phyloP scores from a whole-genome alignment of 2,888 invertebrate genomes.

The Trichacis sp. region DNA sequence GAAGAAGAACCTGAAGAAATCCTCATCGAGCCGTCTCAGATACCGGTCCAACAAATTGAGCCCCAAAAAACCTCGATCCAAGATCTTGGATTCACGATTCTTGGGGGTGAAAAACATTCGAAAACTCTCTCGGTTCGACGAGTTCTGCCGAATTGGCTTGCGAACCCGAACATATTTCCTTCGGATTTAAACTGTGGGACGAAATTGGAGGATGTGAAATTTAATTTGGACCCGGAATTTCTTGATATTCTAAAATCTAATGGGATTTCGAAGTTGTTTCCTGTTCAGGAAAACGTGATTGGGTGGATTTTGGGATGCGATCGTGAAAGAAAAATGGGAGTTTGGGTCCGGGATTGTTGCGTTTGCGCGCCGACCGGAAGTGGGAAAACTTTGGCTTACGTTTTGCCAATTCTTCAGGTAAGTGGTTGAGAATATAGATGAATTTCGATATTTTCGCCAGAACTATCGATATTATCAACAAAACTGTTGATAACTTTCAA shows the following conservation, averaged over 20 bases:
- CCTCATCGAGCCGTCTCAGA: neutral
- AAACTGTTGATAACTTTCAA: too few species aligned
- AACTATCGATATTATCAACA: too few species aligned
- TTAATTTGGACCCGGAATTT: slow-evolving; percentile 75
- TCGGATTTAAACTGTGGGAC: slow-evolving; percentile 74
- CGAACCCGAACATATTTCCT: slow-evolving; percentile 83
- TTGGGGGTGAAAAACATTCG: slow-evolving; percentile 63
- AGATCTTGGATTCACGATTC: slow-evolving; percentile 57
- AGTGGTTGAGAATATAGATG: too few species aligned
- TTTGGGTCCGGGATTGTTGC: slow-evolving; percentile 89
- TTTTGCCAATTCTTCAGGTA: slow-evolving; percentile 81
- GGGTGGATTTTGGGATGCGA: slow-evolving; percentile 80
- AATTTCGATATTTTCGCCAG: too few species aligned
- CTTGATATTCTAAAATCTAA: slow-evolving; percentile 76
- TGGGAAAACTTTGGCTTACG: slow-evolving; percentile 96
- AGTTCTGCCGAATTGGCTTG: slow-evolving; percentile 89
- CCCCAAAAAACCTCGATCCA: neutral
- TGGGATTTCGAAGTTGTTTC: slow-evolving; percentile 84
- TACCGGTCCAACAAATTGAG: slow-evolving; percentile 17
- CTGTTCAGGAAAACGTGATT: slow-evolving; percentile 84
- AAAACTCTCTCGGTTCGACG: slow-evolving; percentile 73
- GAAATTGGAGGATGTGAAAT: slow-evolving; percentile 67
- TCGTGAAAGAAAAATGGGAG: slow-evolving; percentile 72
- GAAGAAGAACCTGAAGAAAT: neutral
- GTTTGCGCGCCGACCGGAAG: slow-evolving; percentile 98